Conservation (phyloP, 2,888 invertebrate genomes). For the Idaea dimidiata region DNA sequence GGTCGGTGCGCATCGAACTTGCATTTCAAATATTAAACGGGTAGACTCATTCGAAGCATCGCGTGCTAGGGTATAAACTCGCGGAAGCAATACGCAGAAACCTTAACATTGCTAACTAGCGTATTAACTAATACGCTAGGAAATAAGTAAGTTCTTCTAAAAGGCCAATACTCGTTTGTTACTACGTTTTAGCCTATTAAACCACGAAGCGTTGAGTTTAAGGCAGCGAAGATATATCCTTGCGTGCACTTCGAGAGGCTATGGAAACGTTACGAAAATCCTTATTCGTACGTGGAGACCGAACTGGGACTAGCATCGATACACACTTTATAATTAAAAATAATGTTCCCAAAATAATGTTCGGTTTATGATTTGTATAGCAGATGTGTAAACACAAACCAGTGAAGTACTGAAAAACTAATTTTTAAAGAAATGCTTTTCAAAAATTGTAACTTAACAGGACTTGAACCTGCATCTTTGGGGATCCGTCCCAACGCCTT, state of each 20-base stretch:
- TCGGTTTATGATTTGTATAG: background rate
- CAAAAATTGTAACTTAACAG: no score
- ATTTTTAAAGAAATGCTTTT: no score
- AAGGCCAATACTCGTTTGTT: background rate
- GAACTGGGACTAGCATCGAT: background rate
- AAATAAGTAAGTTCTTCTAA: slow-evolving; percentile 6
- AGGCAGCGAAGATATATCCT: background rate
- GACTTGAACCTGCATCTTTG: no score
- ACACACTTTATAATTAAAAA: no score
- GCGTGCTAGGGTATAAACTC: background rate
- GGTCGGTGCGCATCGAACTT: slow-evolving; percentile 6
- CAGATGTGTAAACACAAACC: background rate
- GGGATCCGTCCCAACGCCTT: no score
- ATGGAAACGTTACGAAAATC: no score
- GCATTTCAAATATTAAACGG: background rate
- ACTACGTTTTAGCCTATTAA: background rate
- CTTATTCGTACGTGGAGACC: no score
- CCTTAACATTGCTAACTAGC: background rate
- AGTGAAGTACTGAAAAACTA: background rate
- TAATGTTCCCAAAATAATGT: no score
- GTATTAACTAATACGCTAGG: slow-evolving; percentile 8
- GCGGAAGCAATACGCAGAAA: background rate
- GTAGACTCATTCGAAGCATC: background rate
- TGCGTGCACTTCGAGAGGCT: background rate
- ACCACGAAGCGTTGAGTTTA: background rate